Percentiles rank a stretch among this genome's conserved stretches.
These are phyloP conservation scores for Crenuchus spilurus DNA, from an alignment of 2,797 vertebrate genomes.

Conservation along the genomic window DNA sequence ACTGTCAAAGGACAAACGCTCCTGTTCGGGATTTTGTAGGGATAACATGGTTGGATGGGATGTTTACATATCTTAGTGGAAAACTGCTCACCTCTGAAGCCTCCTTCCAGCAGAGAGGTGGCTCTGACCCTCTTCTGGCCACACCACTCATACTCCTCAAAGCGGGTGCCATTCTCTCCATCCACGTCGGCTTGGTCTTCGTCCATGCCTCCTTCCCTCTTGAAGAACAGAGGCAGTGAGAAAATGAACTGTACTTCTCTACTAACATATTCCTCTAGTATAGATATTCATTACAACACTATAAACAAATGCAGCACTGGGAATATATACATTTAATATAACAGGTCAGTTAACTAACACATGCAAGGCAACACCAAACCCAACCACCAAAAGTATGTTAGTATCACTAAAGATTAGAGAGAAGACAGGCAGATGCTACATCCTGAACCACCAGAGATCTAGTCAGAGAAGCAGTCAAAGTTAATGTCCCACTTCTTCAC, in stretches of 20 bases:
- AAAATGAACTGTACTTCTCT: too few species aligned
- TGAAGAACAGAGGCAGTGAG: conserved; percentile 51
- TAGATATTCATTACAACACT: too few species aligned
- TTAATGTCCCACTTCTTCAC: background rate
- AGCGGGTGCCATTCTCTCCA: conserved; percentile 92
- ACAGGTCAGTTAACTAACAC: too few species aligned
- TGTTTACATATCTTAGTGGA: background rate
- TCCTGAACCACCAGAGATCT: conserved; percentile 45
- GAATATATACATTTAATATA: background rate
- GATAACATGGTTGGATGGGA: background rate
- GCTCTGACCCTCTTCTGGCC: conserved; percentile 99
- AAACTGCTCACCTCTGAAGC: conserved; percentile 88
- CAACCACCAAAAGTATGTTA: conserved; percentile 58
- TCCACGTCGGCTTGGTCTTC: conserved; percentile 96
- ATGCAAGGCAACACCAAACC: conserved; percentile 44
- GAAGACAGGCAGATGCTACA: conserved; percentile 30
- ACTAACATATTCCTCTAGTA: too few species aligned
- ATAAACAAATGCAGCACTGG: conserved; percentile 38
- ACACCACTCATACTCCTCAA: conserved; percentile 99
- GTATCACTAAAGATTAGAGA: conserved; percentile 57
- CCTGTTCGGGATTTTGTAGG: background rate
- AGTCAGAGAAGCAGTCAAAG: too few species aligned
- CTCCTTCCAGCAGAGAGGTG: conserved; percentile 94
- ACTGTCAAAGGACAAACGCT: background rate
- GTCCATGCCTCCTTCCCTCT: conserved; percentile 94